Conservation (phyloP, 2,797 vertebrate species). For the Borostomias antarcticus region DNA sequence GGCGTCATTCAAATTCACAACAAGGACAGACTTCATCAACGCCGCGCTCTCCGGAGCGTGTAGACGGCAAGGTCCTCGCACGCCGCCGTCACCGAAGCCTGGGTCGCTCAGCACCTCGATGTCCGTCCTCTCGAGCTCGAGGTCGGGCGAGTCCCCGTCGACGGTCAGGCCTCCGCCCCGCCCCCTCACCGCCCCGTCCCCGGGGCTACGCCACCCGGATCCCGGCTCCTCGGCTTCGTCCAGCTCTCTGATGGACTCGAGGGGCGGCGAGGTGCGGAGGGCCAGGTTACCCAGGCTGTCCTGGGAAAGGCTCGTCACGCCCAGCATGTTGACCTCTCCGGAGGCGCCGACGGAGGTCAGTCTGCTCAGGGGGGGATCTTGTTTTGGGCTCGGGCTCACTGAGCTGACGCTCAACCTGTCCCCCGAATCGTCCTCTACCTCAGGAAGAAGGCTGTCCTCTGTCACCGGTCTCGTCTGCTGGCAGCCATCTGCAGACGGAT, state of each 20-base stretch:
- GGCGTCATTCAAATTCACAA: conserved; percentile 5
- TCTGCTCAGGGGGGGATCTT: background rate
- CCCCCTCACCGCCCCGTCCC: conserved; percentile 28
- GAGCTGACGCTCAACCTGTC: conserved; percentile 32
- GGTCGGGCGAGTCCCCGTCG: background rate
- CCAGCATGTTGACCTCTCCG: conserved; percentile 5
- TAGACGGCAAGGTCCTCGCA: conserved; percentile 3
- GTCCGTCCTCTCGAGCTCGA: conserved; percentile 6
- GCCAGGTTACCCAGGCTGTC: conserved; percentile 20
- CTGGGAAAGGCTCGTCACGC: conserved; percentile 8
- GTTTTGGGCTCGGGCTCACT: conserved; percentile 15
- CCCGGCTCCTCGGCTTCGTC: conserved; percentile 34
- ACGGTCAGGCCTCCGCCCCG: background rate
- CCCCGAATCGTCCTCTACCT: conserved; percentile 8
- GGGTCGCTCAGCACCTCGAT: background rate
- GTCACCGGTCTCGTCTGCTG: background rate
- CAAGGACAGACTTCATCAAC: background rate
- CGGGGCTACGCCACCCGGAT: conserved; percentile 20
- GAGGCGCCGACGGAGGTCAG: background rate
- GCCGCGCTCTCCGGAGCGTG: background rate
- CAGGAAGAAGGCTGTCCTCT: background rate
- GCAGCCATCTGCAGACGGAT: conserved; percentile 10
- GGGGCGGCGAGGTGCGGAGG: conserved; percentile 28
- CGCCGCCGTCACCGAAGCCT: conserved; percentile 1
- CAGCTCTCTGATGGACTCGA: conserved; percentile 46